Evolutionary conservation across 1,140 invertebrate genomes (phyloP).

Genomic region (Lordiphosa collinella): DNA sequence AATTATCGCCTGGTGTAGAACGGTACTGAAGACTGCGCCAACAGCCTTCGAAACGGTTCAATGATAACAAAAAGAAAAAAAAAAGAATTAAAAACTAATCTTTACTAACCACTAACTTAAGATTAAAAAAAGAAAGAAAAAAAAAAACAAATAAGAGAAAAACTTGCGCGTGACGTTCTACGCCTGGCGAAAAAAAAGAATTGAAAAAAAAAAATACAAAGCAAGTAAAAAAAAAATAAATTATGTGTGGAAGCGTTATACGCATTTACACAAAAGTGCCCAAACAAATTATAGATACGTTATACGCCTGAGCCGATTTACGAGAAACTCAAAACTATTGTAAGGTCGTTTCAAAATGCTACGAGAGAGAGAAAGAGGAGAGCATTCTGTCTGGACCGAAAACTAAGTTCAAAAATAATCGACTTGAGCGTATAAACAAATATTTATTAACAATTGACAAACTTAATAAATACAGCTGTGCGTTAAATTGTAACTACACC

Average conservation of each 20-base stretch:
- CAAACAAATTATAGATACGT: slow-evolving; percentile 16
- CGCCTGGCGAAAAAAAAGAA: slow-evolving; percentile 33
- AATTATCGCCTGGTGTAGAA: slow-evolving; percentile 15
- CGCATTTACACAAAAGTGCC: slow-evolving; percentile 32
- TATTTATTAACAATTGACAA: no score
- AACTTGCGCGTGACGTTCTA: slow-evolving; percentile 37
- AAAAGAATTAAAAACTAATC: neutral
- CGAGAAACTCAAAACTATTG: neutral
- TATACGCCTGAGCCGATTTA: slow-evolving; percentile 38
- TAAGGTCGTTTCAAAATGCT: neutral
- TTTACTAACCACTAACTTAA: no score
- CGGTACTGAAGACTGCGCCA: neutral
- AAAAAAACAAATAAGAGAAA: neutral
- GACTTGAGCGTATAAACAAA: no score
- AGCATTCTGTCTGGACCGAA: neutral
- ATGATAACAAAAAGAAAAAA: neutral
- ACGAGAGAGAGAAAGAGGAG: neutral
- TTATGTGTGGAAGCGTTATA: slow-evolving; percentile 52
- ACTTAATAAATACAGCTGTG: no score
- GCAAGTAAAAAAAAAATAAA: slow-evolving; percentile 17
- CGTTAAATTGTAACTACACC: no score
- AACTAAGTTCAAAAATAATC: neutral
- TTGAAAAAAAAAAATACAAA: slow-evolving; percentile 15
- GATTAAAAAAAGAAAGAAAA: no score
- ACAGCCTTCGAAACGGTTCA: slow-evolving; percentile 4